Evolutionary conservation across 2,113 vertebrate species (phyloP), one percentile per base, ranked within the genome.

Genomic region (Australoheros scitulus): DNA sequence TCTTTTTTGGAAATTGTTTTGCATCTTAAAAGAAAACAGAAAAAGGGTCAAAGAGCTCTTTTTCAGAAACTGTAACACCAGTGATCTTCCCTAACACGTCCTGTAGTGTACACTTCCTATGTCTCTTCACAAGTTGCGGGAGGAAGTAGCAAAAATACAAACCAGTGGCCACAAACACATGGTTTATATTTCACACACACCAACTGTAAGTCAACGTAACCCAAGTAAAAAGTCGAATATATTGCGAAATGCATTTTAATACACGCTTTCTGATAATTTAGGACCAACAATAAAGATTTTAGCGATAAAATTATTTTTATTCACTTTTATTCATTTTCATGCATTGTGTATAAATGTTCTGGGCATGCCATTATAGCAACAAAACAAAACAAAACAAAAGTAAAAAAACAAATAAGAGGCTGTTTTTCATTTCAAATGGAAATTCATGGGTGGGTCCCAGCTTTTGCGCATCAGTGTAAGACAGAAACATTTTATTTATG

Each of bases 111-210:
- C 68, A n/a, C 47, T 72, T 72, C 47, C 68, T 24, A 6, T 24
- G n/a, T 59, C 64, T 60, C 56, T 50, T 61, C 14, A 56, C 13
- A 77, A n/a, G 7, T 26, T 36, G 57, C 43, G 57, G 17, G 64
- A 82, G 82, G 82, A 84, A 84, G 79, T 22, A 63, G 11, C 43
- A 47, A 77, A 63, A 72, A 0, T 61, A 61, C 79, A 78, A 34
- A 77, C 29, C 63, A 38, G n/a, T 8, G 57, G 22, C 17, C 36
- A 50, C 58, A 65, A 24, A 77, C 58, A 77, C 75, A 56, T 57
- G 52, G 63, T 32, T 57, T 38, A 20, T 50, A 43, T 57, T n/a
- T 56, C n/a, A 41, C 63, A 24, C 75, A 61, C 17, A 76, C 17
- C 47, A 41, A 26, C 43, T 24, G 50, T 47, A 58, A 29, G 60